These are phyloP conservation scores for Simalia tracyae DNA, from an alignment of 2,797 vertebrate genomes.

Conservation along the genomic window DNA sequence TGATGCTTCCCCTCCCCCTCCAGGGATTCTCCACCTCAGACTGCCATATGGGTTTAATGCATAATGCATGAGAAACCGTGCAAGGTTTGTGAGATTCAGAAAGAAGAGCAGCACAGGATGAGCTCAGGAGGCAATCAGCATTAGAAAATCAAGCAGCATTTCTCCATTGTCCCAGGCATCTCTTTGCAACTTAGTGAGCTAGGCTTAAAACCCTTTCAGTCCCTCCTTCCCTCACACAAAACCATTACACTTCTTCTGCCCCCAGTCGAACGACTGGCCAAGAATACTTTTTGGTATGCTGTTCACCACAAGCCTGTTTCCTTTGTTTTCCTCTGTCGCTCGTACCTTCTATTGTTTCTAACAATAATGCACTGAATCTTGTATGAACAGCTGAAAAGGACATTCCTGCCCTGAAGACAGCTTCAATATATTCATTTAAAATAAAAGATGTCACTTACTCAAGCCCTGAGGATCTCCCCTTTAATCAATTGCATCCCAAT, in stretches of 20 bases:
- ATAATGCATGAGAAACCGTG: conserved; percentile 85
- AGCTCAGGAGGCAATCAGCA: conserved; percentile 78
- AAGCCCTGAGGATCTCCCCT: neutral
- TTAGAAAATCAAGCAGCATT: conserved; percentile 88
- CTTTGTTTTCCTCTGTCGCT: conserved; percentile 26
- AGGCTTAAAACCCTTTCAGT: conserved; percentile 30
- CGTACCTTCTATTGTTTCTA: neutral
- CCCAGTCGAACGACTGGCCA: conserved; percentile 4
- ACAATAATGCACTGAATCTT: neutral
- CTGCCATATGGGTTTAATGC: conserved; percentile 91
- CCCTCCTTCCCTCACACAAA: neutral
- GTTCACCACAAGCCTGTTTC: conserved; percentile 12
- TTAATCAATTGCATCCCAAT: neutral
- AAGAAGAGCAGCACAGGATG: conserved; percentile 62
- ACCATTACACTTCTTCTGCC: neutral
- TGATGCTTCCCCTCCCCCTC: conserved; percentile 59
- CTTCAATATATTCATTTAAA: neutral
- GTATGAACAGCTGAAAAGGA: neutral
- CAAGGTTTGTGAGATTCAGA: conserved; percentile 68
- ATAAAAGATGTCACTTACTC: neutral
- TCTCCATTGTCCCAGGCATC: conserved; percentile 75
- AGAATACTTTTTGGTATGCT: conserved; percentile 75
- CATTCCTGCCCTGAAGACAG: neutral
- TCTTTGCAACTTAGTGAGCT: conserved; percentile 70
- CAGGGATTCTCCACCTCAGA: conserved; percentile 74